Conservation (phyloP, 2,888 invertebrate genomes). For the Altica lythri region DNA sequence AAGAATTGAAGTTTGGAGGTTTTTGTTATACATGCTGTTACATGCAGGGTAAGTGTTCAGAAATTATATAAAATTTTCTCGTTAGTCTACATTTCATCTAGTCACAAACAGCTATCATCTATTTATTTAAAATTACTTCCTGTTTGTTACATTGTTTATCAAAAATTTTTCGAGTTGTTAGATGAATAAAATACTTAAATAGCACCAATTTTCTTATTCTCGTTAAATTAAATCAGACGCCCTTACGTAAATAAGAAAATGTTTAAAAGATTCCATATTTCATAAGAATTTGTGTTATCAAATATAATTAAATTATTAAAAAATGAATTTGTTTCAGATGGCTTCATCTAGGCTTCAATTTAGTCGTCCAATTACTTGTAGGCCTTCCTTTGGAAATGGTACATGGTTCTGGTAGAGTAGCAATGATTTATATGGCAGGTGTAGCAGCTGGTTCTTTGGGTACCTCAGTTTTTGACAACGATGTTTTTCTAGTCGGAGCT, state of each 20-base stretch:
- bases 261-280: no score
- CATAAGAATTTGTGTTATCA: no score
- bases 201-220: no score
- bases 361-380: slow-evolving; percentile 90
- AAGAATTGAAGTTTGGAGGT: slow-evolving; percentile 89
- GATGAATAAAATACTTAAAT: no score
- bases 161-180: no score
- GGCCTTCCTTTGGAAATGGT: slow-evolving; percentile 96
- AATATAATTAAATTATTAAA: no score
- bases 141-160: not conserved
- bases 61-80: no score
- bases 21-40: slow-evolving; percentile 90
- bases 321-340: slow-evolving; percentile 71
- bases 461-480: slow-evolving; percentile 91
- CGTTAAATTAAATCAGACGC: no score
- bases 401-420: slow-evolving; percentile 88
- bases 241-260: no score
- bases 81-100: no score
- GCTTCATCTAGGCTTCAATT: slow-evolving; percentile 94
- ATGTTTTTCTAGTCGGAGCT: slow-evolving; percentile 94
- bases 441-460: slow-evolving; percentile 86
- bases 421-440: slow-evolving; percentile 88
- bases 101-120: slow-evolving; percentile 3
- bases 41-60: slow-evolving; percentile 93
- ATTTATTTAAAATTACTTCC: slow-evolving; percentile 5